Evolutionary conservation across 2,888 invertebrate genomes (phyloP).

Genomic region (Mesodorylaimus sp.): DNA sequence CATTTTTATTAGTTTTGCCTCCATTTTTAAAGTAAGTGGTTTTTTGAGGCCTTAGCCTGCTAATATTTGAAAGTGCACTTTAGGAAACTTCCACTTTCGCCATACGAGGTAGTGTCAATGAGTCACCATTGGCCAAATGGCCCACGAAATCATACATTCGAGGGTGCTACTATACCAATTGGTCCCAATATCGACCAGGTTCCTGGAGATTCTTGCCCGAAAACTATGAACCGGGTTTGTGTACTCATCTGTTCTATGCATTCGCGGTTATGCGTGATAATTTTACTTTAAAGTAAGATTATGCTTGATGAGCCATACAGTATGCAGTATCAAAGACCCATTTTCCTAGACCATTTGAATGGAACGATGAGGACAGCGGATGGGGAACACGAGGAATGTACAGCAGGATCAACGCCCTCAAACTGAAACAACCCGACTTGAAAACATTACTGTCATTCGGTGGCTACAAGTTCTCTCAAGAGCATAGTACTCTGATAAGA

Average conservation of each 20-base stretch:
- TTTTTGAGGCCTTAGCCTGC: no score
- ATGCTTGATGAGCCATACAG: neutral
- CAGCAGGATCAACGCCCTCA: conserved; percentile 60
- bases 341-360: conserved; percentile 25
- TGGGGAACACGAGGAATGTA: conserved; percentile 51
- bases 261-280: conserved; percentile 57
- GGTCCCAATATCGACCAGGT: conserved; percentile 61
- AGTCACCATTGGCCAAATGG: no score
- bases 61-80: no score
- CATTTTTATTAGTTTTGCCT: no score
- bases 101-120: no score
- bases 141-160: no score
- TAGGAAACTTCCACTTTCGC: no score
- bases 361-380: conserved; percentile 26
- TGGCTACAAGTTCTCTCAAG: conserved; percentile 69
- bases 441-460: conserved; percentile 82
- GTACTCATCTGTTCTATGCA: conserved; percentile 67
- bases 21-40: no score
- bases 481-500: conserved; percentile 56
- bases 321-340: neutral
- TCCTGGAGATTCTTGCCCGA: conserved; percentile 56
- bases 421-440: conserved; percentile 69
- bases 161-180: conserved; percentile 60
- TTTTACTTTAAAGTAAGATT: conserved; percentile 20
- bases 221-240: conserved; percentile 54